These are phyloP conservation scores for Drosophila quadrilineata DNA, from an alignment of 1,140 invertebrate genomes.

Conservation along the genomic window DNA sequence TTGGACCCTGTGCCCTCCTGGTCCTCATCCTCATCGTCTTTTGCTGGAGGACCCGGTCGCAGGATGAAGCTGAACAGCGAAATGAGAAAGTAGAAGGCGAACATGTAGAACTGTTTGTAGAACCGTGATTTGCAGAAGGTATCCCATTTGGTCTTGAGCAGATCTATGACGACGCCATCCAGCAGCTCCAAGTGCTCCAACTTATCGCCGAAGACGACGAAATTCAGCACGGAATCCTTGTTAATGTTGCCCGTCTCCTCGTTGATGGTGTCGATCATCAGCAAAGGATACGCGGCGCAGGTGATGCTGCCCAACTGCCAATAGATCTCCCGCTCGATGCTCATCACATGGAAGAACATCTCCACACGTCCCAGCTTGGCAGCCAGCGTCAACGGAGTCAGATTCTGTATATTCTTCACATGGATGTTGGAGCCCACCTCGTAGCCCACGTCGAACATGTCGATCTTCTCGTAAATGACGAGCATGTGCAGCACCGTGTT, in stretches of 20 bases:
- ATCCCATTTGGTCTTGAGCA: constrained; percentile 98
- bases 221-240: constrained; percentile 95
- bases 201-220: constrained; percentile 99
- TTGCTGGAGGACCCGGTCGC: constrained; percentile 87
- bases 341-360: constrained; percentile 97
- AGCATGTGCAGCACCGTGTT: constrained; percentile 98
- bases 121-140: constrained; percentile 98
- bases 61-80: constrained; percentile 93
- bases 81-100: constrained; percentile 93
- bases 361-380: constrained; percentile 96
- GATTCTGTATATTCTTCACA: constrained; percentile 91
- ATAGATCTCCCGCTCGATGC: constrained; percentile 96
- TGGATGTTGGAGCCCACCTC: constrained; percentile 93
- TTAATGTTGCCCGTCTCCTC: constrained; percentile 94
- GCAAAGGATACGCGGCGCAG: constrained; percentile 97
- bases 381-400: constrained; percentile 96
- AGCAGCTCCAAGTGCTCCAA: constrained; percentile 97
- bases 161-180: constrained; percentile 96
- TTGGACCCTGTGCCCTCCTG: constrained; percentile 41
- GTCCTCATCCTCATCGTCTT: constrained; percentile 65
- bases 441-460: constrained; percentile 96
- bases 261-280: constrained; percentile 97
- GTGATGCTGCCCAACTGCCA: constrained; percentile 98
- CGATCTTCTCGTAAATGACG: constrained; percentile 96
- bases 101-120: constrained; percentile 95